Base-by-base conservation (phyloP, 2,113 vertebrate species). In the Hiodon tergisus region DNA sequence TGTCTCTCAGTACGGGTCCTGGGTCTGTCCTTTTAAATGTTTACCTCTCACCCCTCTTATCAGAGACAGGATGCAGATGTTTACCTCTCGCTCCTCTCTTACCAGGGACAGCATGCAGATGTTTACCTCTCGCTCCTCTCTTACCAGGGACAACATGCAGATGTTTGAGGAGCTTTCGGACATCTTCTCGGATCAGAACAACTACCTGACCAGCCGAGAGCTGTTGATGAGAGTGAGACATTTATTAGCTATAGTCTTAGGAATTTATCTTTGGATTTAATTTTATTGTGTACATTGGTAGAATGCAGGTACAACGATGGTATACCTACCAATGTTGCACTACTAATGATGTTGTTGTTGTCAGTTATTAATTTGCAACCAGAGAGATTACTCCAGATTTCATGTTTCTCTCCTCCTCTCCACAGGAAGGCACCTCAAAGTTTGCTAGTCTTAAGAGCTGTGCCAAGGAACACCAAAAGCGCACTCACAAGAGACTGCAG, bases 171-270 rank as follows among this genome's bases (percentile, higher is more conserved):
- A 98, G 72, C 91, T 98, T 73, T 97, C 95, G 0, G 94, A 93
- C 78, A 97, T 97, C 82, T 98, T 98, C 88, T 98, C 96, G 0
- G 94, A 97, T 76, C 93, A 95, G 13, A 94, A 97, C 86, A 98
- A 97, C 87, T 94, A 97, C 61, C 78, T 98, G 88, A 96, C 94
- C 75, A 96, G 93, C 70, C 90, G 96, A 76, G 94, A 97, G 83
- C 90, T 98, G 3, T 94, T 98, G 46, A 98, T 98, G 95, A 95
- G 92, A 93, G 96, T 97, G 79, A 93, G 92, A 66, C 31, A 8
- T 6, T 2, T 16, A 2, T 17, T 17, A 31, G 31, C 31, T 31
- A 31, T 31, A 31, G 31, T 31, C 31, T 31, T 31, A n/a, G n/a
- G n/a, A n/a, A n/a, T n/a, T n/a, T n/a, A n/a, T n/a, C n/a, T n/a